Percentiles rank a stretch among this genome's conserved stretches.
phyloP scores from a whole-genome alignment of 2,113 vertebrate genomes.

The Galemys pyrenaicus region DNA sequence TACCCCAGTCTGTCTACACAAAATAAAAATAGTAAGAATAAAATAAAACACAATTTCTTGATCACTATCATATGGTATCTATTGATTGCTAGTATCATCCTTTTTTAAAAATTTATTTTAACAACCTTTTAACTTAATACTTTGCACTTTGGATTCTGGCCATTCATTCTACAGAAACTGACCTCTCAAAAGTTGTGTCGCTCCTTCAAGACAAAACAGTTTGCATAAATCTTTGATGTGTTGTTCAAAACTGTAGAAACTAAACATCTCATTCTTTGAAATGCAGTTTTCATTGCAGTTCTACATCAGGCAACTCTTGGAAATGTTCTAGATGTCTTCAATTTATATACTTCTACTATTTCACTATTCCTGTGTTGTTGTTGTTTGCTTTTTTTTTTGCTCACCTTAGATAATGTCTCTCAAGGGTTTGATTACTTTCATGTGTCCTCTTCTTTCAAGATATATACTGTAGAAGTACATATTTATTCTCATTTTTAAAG shows the following conservation, averaged over 20 bases:
- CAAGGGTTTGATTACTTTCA: neutral
- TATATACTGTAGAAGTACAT: too few species aligned
- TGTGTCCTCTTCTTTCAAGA: neutral
- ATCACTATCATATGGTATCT: neutral
- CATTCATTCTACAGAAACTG: neutral
- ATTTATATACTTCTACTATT: neutral
- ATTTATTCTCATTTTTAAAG: too few species aligned
- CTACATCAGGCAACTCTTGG: neutral
- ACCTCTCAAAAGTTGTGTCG: neutral
- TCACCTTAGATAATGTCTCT: neutral
- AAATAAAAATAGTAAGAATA: neutral
- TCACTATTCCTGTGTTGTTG: neutral
- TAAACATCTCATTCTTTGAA: neutral
- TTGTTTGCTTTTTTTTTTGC: neutral
- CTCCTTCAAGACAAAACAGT: neutral
- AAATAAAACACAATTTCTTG: neutral
- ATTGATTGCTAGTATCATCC: neutral
- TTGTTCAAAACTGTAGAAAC: neutral
- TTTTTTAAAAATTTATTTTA: neutral
- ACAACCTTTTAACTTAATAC: neutral
- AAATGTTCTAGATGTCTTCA: neutral
- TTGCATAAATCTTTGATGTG: neutral
- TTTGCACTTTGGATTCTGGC: constrained; percentile 10
- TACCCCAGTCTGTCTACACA: neutral
- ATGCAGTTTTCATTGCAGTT: neutral